These are phyloP conservation scores for Xestia c-nigrum DNA, from an alignment of 2,888 invertebrate genomes.

Conservation along the genomic window DNA sequence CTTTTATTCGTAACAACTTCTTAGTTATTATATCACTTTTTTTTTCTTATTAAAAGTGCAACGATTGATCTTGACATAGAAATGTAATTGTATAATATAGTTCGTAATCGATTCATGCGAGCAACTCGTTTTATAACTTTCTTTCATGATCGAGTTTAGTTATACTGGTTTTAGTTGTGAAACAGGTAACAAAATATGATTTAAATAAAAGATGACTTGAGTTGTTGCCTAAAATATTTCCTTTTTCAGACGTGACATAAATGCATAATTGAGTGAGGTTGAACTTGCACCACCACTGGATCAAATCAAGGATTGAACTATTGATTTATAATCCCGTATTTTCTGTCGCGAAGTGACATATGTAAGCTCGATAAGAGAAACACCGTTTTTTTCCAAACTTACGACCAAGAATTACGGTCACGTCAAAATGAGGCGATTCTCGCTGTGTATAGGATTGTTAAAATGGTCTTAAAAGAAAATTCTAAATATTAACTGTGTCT, in stretches of 20 bases:
- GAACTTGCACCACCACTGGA: too few relatives aligned
- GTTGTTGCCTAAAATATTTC: not conserved
- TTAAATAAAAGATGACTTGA: not conserved
- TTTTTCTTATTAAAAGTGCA: conserved; percentile 21
- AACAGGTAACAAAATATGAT: not conserved
- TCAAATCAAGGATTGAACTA: not conserved
- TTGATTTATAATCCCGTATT: not conserved
- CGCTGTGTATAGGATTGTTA: too few relatives aligned
- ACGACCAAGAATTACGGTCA: too few relatives aligned
- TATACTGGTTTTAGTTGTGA: not conserved
- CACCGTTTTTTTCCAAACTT: too few relatives aligned
- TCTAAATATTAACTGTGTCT: too few relatives aligned
- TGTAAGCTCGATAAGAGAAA: not conserved
- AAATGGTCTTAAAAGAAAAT: too few relatives aligned
- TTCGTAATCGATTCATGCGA: conserved; percentile 28
- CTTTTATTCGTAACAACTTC: not conserved
- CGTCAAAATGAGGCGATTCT: too few relatives aligned
- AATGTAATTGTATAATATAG: conserved; percentile 37
- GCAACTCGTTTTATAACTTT: conserved; percentile 43
- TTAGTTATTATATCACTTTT: conserved; percentile 1
- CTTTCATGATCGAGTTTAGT: conserved; percentile 43
- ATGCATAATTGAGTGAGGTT: not conserved
- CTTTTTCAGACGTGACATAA: not conserved
- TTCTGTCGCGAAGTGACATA: not conserved
- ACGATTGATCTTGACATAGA: conserved; percentile 70